Evolutionary conservation across 2,888 invertebrate species (phyloP).

Genomic region (Drosophila helvetica): DNA sequence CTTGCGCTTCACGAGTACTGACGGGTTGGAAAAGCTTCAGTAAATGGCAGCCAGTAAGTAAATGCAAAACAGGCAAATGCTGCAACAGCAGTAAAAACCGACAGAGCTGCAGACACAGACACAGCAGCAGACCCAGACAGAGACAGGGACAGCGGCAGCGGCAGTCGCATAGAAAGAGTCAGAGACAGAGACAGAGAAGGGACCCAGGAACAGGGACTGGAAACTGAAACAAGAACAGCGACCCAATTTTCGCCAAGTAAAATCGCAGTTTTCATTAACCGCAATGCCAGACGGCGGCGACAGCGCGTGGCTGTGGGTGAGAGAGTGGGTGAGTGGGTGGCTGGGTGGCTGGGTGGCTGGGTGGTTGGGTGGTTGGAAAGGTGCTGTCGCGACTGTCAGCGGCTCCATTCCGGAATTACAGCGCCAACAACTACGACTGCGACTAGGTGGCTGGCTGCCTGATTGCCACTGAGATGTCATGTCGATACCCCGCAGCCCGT

Average conservation of each 20-base stretch:
- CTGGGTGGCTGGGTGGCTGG: neutral
- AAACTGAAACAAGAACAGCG: slow-evolving; percentile 46
- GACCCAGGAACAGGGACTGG: slow-evolving; percentile 15
- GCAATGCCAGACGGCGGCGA: slow-evolving; percentile 61
- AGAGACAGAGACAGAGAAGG: slow-evolving; percentile 18
- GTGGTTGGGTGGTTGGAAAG: neutral
- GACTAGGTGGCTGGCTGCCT: slow-evolving; percentile 44
- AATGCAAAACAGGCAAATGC: slow-evolving; percentile 57
- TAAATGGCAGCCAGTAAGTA: slow-evolving; percentile 55
- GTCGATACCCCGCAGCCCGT: slow-evolving; percentile 20
- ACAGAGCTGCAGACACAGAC: slow-evolving; percentile 29
- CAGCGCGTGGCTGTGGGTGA: slow-evolving; percentile 10
- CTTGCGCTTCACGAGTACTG: neutral
- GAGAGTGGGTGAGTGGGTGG: neutral
- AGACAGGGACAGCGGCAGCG: slow-evolving; percentile 27
- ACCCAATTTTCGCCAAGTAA: slow-evolving; percentile 70
- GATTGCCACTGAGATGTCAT: slow-evolving; percentile 39
- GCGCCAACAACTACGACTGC: slow-evolving; percentile 16
- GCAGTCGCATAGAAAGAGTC: slow-evolving; percentile 19
- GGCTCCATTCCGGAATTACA: slow-evolving; percentile 35
- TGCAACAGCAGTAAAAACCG: slow-evolving; percentile 41
- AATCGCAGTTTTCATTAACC: slow-evolving; percentile 74
- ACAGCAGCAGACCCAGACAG: slow-evolving; percentile 5
- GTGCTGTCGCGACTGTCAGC: slow-evolving; percentile 64
- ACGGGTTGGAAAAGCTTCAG: slow-evolving; percentile 52